Base-by-base conservation (phyloP, 2,888 invertebrate species). In the Emmelina monodactyla region DNA sequence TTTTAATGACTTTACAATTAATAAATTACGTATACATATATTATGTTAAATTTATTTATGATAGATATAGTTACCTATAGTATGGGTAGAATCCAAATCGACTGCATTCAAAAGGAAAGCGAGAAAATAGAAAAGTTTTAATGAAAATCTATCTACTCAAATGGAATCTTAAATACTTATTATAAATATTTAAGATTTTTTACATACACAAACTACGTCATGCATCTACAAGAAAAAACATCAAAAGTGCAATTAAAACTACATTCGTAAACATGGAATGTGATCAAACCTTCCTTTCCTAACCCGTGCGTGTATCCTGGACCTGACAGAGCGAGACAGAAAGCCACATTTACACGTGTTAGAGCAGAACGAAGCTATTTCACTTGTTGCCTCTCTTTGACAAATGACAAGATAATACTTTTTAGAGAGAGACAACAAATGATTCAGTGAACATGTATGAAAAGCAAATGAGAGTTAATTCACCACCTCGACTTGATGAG, bases 261-360 rank as follows among this genome's bases (percentile, higher is more conserved):
- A n/a, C n/a, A n/a, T n/a, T n/a, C n/a, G n/a, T n/a, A 25, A 25
- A 45, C 58, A 48, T 42, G 56, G 62, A 55, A 54, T 46, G 43
- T 47, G 46, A 47, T 65, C 79, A 66, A 79, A 79, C 79, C 79
- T 79, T 79, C 71, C 78, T 70, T 72, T 68, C 59, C 75, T 75
- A 79, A 61, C 63, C 61, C 75, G 67, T 59, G 55, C 62, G 71
- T 79, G 78, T 52, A 72, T 72, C 64, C 78, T 54, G 61, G 76
- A 72, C 63, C 79, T 79, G 69, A 47, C 51, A 61, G 61, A 59
- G 64, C 68, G 70, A 73, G 75, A 78, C 73, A 73, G 65, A 73
- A 76, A 78, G 78, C 76, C 58, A 78, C 76, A 70, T 70, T 64
- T 78, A 76, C 72, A 76, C 44, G 67, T 64, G 78, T 78, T 78